A percentile compares a stretch with the other conserved stretches of the same genome.
Evolutionary conservation across 2,888 invertebrate species (phyloP).

Genomic region (Tanytarsus gracilentus): DNA sequence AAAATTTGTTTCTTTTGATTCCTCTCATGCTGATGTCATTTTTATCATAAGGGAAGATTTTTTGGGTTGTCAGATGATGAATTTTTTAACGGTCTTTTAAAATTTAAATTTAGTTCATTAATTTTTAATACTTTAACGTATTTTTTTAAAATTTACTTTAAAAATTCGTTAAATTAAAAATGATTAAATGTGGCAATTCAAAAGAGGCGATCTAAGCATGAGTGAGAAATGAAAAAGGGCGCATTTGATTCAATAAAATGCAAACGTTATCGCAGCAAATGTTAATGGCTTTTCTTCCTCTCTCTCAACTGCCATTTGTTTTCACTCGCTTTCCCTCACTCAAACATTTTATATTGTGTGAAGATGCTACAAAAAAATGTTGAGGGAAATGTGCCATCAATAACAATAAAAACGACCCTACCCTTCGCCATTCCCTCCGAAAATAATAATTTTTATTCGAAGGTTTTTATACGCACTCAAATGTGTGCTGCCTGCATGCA

Average conservation of each 20-base stretch:
- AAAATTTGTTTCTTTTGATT: slow-evolving; percentile 2
- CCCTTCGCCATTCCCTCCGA: slow-evolving; percentile 16
- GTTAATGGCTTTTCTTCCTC: slow-evolving; percentile 14
- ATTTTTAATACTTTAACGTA: too few relatives aligned
- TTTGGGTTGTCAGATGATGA: too few relatives aligned
- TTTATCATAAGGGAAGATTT: not conserved
- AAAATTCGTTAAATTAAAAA: not conserved
- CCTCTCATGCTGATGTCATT: not conserved
- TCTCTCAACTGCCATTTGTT: slow-evolving; percentile 22
- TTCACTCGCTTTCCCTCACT: slow-evolving; percentile 13
- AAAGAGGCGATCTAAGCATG: not conserved
- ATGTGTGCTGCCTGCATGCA: not conserved
- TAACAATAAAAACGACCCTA: slow-evolving; percentile 14
- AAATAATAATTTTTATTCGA: slow-evolving; percentile 19
- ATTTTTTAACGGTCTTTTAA: too few relatives aligned
- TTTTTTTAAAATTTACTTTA: too few relatives aligned
- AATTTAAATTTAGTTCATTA: too few relatives aligned
- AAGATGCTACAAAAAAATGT: not conserved
- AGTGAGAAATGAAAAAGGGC: slow-evolving; percentile 7
- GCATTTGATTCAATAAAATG: slow-evolving; percentile 28
- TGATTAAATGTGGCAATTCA: not conserved
- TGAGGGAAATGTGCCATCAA: slow-evolving; percentile 2
- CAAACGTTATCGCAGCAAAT: slow-evolving; percentile 16
- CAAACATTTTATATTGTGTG: not conserved
- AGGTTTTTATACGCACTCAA: slow-evolving; percentile 22